These are phyloP conservation scores for Laticauda laticaudata DNA, from an alignment of 2,113 vertebrate genomes.

Conservation along the genomic window DNA sequence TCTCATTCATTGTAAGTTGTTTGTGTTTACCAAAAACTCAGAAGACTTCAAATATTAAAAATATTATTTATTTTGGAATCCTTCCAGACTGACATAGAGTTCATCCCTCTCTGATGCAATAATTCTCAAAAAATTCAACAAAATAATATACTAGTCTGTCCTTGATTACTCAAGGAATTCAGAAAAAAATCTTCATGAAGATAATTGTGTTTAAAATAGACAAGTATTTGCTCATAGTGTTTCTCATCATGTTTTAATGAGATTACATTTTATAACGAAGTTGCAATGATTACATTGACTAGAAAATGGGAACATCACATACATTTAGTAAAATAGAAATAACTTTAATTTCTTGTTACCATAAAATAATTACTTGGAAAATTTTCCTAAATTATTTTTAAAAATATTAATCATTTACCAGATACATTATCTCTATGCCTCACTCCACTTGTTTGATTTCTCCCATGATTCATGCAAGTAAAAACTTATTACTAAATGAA, in stretches of 20 bases:
- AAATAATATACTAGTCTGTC: background rate
- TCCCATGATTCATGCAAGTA: constrained; percentile 4
- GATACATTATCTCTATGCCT: fast-evolving
- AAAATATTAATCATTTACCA: background rate
- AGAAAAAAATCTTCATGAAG: background rate
- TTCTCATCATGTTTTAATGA: background rate
- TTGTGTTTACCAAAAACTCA: background rate
- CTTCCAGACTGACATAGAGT: background rate
- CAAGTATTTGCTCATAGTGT: background rate
- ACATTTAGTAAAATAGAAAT: background rate
- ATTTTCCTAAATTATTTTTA: background rate
- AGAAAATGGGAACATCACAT: background rate
- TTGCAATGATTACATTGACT: background rate
- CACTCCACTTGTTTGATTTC: background rate
- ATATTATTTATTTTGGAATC: background rate
- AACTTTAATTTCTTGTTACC: background rate
- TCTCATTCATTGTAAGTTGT: background rate
- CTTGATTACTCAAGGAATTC: background rate
- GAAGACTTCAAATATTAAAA: background rate
- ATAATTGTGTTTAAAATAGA: background rate
- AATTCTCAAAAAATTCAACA: background rate
- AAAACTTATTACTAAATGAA: constrained; percentile 32
- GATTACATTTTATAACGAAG: background rate
- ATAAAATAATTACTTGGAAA: background rate
- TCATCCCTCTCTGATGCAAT: background rate